Percentiles rank a stretch among this genome's conserved stretches.
Conservation (phyloP, 2,888 invertebrate genomes). For the Harpagoxenus sublaevis region DNA sequence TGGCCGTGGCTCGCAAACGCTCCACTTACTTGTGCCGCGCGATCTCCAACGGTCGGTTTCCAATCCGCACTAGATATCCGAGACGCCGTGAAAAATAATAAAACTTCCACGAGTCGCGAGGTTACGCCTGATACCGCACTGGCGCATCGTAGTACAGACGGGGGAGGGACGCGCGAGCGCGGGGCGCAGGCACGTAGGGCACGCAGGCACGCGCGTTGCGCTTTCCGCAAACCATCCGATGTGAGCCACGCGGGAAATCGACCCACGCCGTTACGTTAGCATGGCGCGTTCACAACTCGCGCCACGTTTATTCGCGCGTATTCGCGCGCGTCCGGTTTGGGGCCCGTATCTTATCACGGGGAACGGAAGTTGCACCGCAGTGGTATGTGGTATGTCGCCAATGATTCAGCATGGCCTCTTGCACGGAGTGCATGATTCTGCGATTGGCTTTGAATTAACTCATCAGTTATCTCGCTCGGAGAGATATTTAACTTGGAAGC, state of each 20-base stretch:
- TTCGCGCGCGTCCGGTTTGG: not conserved
- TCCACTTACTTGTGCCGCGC: constrained; percentile 58
- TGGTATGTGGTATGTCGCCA: not conserved
- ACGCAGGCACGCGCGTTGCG: constrained; percentile 50
- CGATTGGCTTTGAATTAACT: not conserved
- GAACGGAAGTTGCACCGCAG: constrained; percentile 15
- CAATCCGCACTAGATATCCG: constrained; percentile 7
- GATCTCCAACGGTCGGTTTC: not conserved
- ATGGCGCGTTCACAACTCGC: not conserved
- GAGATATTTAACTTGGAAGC: not conserved
- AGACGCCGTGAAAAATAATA: constrained; percentile 71
- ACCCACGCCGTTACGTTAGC: not conserved
- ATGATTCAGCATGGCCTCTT: not conserved
- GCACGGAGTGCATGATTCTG: not conserved
- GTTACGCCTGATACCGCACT: constrained; percentile 79
- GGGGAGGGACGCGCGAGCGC: constrained; percentile 67
- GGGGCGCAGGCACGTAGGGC: not conserved
- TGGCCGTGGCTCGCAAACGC: too few relatives aligned
- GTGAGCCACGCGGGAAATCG: constrained; percentile 73
- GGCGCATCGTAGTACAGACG: constrained; percentile 73
- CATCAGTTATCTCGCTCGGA: not conserved
- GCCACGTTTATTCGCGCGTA: not conserved
- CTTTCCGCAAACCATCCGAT: constrained; percentile 72
- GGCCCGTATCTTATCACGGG: constrained; percentile 28
- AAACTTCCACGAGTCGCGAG: constrained; percentile 73